Evolutionary conservation across 1,140 invertebrate species (phyloP).

Genomic region (Helicoverpa zea): DNA sequence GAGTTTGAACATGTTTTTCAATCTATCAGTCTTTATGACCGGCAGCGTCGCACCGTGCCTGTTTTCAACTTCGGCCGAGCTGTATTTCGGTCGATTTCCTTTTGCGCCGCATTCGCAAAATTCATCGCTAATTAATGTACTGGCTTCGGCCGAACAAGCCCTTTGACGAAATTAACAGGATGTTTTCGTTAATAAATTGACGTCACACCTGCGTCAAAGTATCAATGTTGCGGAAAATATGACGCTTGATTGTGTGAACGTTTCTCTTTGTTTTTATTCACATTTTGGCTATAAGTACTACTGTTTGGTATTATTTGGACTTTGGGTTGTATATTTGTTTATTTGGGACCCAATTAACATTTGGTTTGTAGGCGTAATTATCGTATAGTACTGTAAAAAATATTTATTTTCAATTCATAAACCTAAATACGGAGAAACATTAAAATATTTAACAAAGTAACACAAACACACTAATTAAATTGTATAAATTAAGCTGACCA

Average conservation of each 20-base stretch:
- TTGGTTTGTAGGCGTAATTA: too few relatives aligned
- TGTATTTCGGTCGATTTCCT: constrained; percentile 8
- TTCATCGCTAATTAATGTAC: constrained; percentile 21
- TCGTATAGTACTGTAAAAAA: too few relatives aligned
- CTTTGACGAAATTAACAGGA: constrained; percentile 25
- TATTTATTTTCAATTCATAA: too few relatives aligned
- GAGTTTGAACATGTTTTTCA: not conserved
- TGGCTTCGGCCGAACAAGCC: constrained; percentile 10
- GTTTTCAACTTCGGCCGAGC: not conserved
- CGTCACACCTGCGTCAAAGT: constrained; percentile 4
- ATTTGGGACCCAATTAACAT: too few relatives aligned
- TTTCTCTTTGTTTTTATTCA: not conserved
- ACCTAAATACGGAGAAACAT: too few relatives aligned
- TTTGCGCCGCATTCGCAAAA: not conserved
- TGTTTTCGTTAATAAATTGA: constrained; percentile 32
- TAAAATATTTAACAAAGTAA: not conserved
- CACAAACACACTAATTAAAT: not conserved
- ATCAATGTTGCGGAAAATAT: constrained; percentile 22
- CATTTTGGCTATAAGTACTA: not conserved
- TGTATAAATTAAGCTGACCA: not conserved
- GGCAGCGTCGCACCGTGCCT: not conserved
- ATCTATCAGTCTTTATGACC: not conserved
- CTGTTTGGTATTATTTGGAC: too few relatives aligned
- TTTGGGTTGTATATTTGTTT: too few relatives aligned
- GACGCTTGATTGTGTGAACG: not conserved